A percentile compares a stretch with the other conserved stretches of the same genome.
These are phyloP conservation scores for Acanthochromis polyacanthus DNA, from an alignment of 2,113 vertebrate species.

Conservation along the genomic window DNA sequence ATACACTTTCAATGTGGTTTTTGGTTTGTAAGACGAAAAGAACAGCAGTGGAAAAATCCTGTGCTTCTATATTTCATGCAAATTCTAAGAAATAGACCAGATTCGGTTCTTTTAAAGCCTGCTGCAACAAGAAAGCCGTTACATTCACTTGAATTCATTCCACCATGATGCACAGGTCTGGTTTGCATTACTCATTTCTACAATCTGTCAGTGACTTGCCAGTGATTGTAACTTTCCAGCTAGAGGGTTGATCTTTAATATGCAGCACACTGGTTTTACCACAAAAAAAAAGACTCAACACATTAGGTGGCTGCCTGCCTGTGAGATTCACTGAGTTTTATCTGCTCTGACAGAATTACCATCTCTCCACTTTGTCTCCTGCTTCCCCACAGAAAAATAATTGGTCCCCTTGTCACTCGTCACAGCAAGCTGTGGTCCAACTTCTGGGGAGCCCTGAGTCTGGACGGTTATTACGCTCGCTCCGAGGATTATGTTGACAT, in stretches of 20 bases:
- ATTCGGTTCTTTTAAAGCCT: constrained; percentile 1
- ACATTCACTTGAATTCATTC: constrained; percentile 2
- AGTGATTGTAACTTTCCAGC: constrained; percentile 26
- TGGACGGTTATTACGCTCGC: constrained; percentile 96
- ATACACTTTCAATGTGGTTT: constrained; percentile 38
- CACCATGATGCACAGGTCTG: constrained; percentile 11
- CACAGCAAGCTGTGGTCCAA: constrained; percentile 98
- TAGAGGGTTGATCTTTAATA: constrained; percentile 22
- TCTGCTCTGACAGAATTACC: constrained; percentile 57
- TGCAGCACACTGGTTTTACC: constrained; percentile 30
- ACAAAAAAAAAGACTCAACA: neutral
- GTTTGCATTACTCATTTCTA: constrained; percentile 15
- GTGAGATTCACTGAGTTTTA: constrained; percentile 61
- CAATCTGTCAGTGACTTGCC: constrained; percentile 38
- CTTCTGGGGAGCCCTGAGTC: constrained; percentile 97
- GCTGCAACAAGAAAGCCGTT: neutral
- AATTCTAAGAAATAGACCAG: constrained; percentile 31
- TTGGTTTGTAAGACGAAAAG: constrained; percentile 27
- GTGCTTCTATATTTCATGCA: neutral
- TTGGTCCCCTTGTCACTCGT: constrained; percentile 94
- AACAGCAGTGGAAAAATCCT: constrained; percentile 29
- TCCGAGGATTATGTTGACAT: constrained; percentile 98
- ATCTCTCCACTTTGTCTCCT: constrained; percentile 44
- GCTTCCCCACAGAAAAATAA: constrained; percentile 90
- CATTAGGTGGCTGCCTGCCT: constrained; percentile 51